These are phyloP conservation scores for Drosophila truncata DNA, from an alignment of 1,140 invertebrate species.

Conservation along the genomic window DNA sequence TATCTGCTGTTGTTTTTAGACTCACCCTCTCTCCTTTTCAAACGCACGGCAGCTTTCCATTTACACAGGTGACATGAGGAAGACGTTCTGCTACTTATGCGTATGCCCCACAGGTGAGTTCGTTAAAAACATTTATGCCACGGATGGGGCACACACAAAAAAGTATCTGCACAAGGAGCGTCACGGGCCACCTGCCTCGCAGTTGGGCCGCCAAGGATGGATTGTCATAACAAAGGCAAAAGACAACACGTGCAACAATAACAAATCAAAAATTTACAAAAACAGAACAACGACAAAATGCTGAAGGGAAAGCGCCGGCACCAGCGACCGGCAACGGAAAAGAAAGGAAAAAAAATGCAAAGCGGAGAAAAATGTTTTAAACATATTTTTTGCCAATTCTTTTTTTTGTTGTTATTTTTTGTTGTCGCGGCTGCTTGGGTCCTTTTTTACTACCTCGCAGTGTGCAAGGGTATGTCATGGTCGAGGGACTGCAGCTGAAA, in stretches of 20 bases:
- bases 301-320: slow-evolving; percentile 19
- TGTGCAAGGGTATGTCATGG: background rate
- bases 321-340: slow-evolving; percentile 37
- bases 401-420: slow-evolving; percentile 43
- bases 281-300: slow-evolving; percentile 61
- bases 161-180: slow-evolving; percentile 6
- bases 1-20: slow-evolving; percentile 37
- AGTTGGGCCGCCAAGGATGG: slow-evolving; percentile 62
- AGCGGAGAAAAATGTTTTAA: slow-evolving; percentile 77
- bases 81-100: slow-evolving; percentile 60
- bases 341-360: slow-evolving; percentile 67
- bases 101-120: slow-evolving; percentile 65
- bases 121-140: slow-evolving; percentile 66
- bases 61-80: slow-evolving; percentile 40
- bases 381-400: slow-evolving; percentile 74
- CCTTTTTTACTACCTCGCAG: slow-evolving; percentile 2
- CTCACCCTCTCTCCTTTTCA: slow-evolving; percentile 1
- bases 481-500: background rate
- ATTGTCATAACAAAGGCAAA: slow-evolving; percentile 80
- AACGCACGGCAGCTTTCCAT: slow-evolving; percentile 32
- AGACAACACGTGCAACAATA: slow-evolving; percentile 84
- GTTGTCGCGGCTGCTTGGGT: slow-evolving; percentile 44
- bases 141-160: slow-evolving; percentile 39
- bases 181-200: slow-evolving; percentile 21
- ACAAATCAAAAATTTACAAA: slow-evolving; percentile 84